Evolutionary conservation across 2,888 invertebrate genomes (phyloP).

Genomic region (Orgyia antiqua): DNA sequence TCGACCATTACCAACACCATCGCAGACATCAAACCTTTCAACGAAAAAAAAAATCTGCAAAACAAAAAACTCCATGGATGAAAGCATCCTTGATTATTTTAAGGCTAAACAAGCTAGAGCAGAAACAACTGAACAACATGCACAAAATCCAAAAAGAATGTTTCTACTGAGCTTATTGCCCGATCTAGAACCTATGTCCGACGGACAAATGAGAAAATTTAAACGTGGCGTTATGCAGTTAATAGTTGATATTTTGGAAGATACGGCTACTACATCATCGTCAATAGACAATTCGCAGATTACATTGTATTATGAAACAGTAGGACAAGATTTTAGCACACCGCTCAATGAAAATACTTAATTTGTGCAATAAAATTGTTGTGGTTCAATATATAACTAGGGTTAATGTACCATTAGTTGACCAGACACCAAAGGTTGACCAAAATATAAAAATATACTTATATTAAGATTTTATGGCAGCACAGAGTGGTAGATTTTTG

Average conservation of each 20-base stretch:
- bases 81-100: neutral
- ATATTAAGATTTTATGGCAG: no score
- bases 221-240: neutral
- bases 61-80: neutral
- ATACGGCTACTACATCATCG: no score
- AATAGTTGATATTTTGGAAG: constrained; percentile 10
- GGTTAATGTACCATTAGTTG: no score
- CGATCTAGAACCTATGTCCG: neutral
- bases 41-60: neutral
- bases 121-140: neutral
- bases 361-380: no score
- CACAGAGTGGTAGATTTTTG: no score
- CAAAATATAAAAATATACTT: no score
- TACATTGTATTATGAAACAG: no score
- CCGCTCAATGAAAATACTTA: no score
- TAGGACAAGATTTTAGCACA: no score
- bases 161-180: constrained; percentile 1
- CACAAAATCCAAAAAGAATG: neutral
- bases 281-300: no score
- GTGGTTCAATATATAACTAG: no score
- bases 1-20: neutral
- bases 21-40: neutral
- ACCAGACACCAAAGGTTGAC: no score
- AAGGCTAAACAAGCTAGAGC: neutral
- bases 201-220: constrained; percentile 1